phyloP scores from a whole-genome alignment of 2,888 invertebrate genomes.

The Phaedon cochleariae region DNA sequence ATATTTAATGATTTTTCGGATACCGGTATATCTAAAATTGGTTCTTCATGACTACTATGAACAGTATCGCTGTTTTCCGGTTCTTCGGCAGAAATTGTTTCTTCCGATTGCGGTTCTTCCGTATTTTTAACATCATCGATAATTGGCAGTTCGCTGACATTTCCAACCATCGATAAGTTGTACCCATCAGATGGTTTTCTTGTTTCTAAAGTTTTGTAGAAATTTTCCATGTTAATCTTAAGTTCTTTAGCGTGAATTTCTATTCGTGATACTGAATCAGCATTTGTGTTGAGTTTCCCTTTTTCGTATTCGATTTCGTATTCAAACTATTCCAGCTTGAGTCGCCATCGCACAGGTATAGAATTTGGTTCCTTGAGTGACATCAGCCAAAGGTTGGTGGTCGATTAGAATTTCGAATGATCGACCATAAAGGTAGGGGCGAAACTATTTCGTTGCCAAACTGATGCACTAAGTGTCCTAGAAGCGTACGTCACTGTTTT shows the following conservation, averaged over 20 bases:
- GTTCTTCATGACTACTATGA: not conserved
- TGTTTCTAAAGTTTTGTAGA: not conserved
- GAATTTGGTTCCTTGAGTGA: conserved; percentile 53
- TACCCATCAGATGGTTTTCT: not conserved
- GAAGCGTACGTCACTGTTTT: conserved; percentile 50
- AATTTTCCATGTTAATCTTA: not conserved
- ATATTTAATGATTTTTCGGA: not conserved
- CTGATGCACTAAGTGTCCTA: conserved; percentile 45
- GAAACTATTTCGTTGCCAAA: conserved; percentile 49
- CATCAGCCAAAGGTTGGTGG: conserved; percentile 42
- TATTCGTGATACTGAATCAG: too few species aligned
- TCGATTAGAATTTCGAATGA: conserved; percentile 52
- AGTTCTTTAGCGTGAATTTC: not conserved
- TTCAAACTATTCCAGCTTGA: conserved; percentile 51
- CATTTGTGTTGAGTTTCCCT: not conserved
- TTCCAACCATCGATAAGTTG: too few species aligned
- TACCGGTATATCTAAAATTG: not conserved
- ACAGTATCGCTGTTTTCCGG: not conserved
- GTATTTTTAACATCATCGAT: not conserved
- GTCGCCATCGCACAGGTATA: conserved; percentile 49
- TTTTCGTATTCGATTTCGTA: conserved; percentile 32
- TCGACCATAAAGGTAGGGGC: conserved; percentile 54
- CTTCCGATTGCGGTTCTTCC: not conserved
- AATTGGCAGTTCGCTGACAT: not conserved
- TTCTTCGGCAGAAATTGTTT: not conserved